Evolutionary conservation across 2,113 vertebrate genomes (phyloP), one percentile per base, ranked within the genome.

Genomic region (Gambusia holbrooki): DNA sequence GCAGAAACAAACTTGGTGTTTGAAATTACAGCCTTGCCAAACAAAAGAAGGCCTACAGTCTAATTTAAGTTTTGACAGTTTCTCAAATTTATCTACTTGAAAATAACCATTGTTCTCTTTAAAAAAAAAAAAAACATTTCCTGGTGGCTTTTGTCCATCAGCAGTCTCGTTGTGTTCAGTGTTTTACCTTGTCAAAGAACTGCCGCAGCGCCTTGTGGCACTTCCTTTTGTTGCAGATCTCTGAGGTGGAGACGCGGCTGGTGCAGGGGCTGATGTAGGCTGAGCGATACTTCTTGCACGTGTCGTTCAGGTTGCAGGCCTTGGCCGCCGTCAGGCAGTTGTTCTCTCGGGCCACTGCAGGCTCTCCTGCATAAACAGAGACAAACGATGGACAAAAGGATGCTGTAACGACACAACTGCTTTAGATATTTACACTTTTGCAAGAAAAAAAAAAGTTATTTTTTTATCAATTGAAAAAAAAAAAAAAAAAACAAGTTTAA

Each of bases 301-400:
- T 98, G 92, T 99, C 97, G 0, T 99, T 98, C 74, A 99, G 95
- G 95, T 99, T 99, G 93, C 98, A 99, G 78, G 97, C 98, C 90
- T 99, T 99, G 72, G 98, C 98, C 0, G 97, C 98, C 0, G 97
- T 98, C 92, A 99, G 94, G 79, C 98, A 99, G 92, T 97, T 98
- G 90, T 99, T 99, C 87, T 97, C 97, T 87, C 96, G 96, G 77
- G 96, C 92, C 74, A 98, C 94, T 0, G 95, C 93, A 13, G 95
- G 96, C 82, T 99, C 97, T 74, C 96, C 97, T 97, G 82, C 67
- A 32, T 25, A 71, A 0, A 10, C 9, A 4, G 40, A 32, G 60
- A 40, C 19, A 10, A 27, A 15, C 22, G 7, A 51, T 13, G 62
- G 11, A 1, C 17, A n/a, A 8, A 58, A 22, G 10, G 22, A 58